Percentiles rank a stretch among this genome's conserved stretches.
Conservation (phyloP, 2,888 invertebrate species). For the Philhelius pedissequus region DNA sequence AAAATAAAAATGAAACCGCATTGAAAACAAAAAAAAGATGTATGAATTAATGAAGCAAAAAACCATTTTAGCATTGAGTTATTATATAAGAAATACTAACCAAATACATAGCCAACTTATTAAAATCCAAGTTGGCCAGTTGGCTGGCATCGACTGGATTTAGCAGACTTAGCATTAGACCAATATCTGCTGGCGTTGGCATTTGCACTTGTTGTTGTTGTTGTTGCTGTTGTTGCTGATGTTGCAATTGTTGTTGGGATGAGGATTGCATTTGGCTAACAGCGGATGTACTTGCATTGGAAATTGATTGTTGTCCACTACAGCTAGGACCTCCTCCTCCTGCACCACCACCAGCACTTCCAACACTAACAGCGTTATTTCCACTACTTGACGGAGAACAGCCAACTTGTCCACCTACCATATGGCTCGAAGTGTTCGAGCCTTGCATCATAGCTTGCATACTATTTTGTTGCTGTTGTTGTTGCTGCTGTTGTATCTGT, state of each 20-base stretch:
- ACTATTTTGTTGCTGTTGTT: slow-evolving; percentile 72
- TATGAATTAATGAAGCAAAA: slow-evolving; percentile 48
- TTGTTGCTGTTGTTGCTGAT: slow-evolving; percentile 72
- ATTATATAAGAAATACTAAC: slow-evolving; percentile 81
- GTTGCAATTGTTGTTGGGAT: slow-evolving; percentile 70
- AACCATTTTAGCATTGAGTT: slow-evolving; percentile 7
- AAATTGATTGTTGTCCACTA: slow-evolving; percentile 70
- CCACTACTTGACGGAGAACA: slow-evolving; percentile 46
- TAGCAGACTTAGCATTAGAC: slow-evolving; percentile 78
- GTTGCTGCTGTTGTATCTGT: slow-evolving; percentile 64
- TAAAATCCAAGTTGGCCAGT: slow-evolving; percentile 86
- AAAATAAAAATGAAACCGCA: slow-evolving; percentile 22
- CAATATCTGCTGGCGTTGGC: slow-evolving; percentile 79
- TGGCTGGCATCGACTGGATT: slow-evolving; percentile 80
- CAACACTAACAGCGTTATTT: slow-evolving; percentile 53
- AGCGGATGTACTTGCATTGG: slow-evolving; percentile 75
- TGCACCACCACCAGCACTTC: slow-evolving; percentile 61
- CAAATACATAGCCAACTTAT: slow-evolving; percentile 87
- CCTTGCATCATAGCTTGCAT: slow-evolving; percentile 77
- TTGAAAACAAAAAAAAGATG: slow-evolving; percentile 16
- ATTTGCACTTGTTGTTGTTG: slow-evolving; percentile 74
- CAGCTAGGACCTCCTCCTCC: slow-evolving; percentile 44
- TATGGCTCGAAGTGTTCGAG: slow-evolving; percentile 56
- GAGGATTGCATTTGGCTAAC: slow-evolving; percentile 71
- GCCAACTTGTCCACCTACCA: slow-evolving; percentile 63